A percentile compares a stretch with the other conserved stretches of the same genome.
phyloP scores from a whole-genome alignment of 2,888 invertebrate species.

The Acleris literana region DNA sequence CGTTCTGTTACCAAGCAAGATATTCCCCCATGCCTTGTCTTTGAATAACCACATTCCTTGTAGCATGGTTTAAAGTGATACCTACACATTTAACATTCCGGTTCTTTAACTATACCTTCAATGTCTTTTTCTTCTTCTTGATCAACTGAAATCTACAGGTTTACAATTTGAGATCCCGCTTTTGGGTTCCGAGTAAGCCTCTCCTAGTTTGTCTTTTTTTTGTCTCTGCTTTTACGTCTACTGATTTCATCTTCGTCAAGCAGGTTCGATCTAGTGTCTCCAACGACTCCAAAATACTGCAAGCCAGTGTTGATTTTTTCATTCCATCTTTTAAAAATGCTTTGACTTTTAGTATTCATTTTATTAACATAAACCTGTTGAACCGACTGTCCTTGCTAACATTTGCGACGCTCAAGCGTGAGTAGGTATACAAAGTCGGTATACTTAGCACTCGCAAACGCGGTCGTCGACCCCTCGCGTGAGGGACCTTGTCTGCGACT shows the following conservation, averaged over 20 bases:
- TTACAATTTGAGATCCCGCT: no score
- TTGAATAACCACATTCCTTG: background rate
- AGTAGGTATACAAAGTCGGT: constrained; percentile 26
- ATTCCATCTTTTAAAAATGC: background rate
- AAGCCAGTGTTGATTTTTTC: background rate
- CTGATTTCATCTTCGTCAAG: no score
- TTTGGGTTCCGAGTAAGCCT: no score
- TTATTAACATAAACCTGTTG: constrained; percentile 22
- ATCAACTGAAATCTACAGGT: no score
- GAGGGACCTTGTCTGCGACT: constrained; percentile 61
- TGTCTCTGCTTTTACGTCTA: no score
- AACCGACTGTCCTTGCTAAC: constrained; percentile 25
- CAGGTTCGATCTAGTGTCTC: no score
- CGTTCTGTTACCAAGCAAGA: constrained; percentile 6
- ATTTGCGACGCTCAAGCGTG: constrained; percentile 8
- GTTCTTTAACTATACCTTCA: no score
- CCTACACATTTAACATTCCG: no score
- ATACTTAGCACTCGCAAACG: constrained; percentile 42
- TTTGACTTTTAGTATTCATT: constrained; percentile 13
- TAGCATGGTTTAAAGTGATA: background rate
- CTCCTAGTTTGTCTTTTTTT: no score
- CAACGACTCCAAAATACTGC: background rate
- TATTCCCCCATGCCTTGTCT: background rate
- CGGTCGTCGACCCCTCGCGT: constrained; percentile 63
- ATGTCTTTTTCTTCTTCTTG: no score